Base-by-base conservation (phyloP, 2,797 vertebrate species). In the Buphagus erythrorhynchus region DNA sequence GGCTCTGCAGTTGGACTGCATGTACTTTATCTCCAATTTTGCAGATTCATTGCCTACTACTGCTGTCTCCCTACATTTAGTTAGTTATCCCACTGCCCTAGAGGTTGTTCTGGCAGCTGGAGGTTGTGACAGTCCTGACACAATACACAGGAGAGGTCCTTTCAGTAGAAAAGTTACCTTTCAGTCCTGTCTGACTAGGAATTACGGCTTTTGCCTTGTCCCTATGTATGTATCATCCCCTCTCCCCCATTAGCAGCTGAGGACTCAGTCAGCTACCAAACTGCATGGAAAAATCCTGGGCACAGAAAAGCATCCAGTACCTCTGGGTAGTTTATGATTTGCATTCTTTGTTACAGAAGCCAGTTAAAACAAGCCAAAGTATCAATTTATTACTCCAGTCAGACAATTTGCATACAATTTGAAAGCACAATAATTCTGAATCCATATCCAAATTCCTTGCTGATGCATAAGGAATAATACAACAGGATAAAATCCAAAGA, bases 1-100 rank as follows among this genome's bases (percentile, higher is more conserved):
- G 86, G 90, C 81, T 94, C 86, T 35, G 71, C 88, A 82, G 63
- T 90, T 79, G 63, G 94, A 79, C 79, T 69, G 75, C 59, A n/a
- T 48, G 67, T 55, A 84, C 88, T 91, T 82, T 63, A 42, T 45
- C 74, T 84, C 67, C 43, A 31, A 1, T 82, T 95, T 69, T 81
- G 71, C 85, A 72, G 66, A 90, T 78, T 86, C 73, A 55, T 52
- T 93, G 76, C 89, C 66, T 55, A 9, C 74, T 58, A 9, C 59
- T 88, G 89, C 89, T 84, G 59, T 81, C 82, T 93, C 86, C 45
- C 79, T 58, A 36, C 42, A 52, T 79, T 81, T 65, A 61, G 66
- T 13, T 22, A 77, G 43, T 63, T 78, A 94, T 91, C 83, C 59
- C 52, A n/a, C 69, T 86, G 82, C 73, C 83, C 83, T 84, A n/a